These are phyloP conservation scores for Prenolepis imparis DNA, from an alignment of 2,888 invertebrate genomes.

Conservation along the genomic window DNA sequence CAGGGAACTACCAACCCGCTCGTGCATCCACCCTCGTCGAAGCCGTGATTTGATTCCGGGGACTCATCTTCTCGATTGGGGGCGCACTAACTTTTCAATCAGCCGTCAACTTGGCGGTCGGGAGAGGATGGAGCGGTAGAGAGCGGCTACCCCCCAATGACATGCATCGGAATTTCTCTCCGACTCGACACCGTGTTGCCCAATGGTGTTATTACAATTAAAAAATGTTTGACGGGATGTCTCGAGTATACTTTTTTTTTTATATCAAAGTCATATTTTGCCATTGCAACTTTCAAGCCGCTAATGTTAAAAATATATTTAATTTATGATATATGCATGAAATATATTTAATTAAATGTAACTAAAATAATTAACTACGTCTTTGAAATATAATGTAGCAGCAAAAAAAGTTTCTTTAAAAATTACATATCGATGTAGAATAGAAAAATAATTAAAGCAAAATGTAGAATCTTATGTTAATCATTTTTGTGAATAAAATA, in stretches of 20 bases:
- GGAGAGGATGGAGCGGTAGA: constrained; percentile 59
- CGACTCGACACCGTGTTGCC: neutral
- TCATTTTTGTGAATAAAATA: neutral
- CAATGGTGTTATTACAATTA: neutral
- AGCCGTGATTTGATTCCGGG: constrained; percentile 81
- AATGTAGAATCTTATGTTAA: neutral
- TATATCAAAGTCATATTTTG: neutral
- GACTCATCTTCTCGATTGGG: constrained; percentile 83
- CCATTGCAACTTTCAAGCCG: neutral
- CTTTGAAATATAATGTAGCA: neutral
- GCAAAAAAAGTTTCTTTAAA: neutral
- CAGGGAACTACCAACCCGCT: constrained; percentile 21
- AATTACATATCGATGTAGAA: neutral
- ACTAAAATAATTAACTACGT: neutral
- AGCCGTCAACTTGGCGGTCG: constrained; percentile 75
- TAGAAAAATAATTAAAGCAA: neutral
- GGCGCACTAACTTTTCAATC: constrained; percentile 84
- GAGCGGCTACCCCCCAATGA: constrained; percentile 55
- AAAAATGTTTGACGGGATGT: constrained; percentile 1
- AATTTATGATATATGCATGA: too few relatives aligned
- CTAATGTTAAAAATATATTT: neutral
- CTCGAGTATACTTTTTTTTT: neutral
- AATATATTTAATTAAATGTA: neutral
- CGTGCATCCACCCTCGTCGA: constrained; percentile 62
- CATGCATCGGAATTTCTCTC: constrained; percentile 52